Evolutionary conservation across 1,140 invertebrate genomes (phyloP).

Genomic region (Phymorhynchus buccinoides): DNA sequence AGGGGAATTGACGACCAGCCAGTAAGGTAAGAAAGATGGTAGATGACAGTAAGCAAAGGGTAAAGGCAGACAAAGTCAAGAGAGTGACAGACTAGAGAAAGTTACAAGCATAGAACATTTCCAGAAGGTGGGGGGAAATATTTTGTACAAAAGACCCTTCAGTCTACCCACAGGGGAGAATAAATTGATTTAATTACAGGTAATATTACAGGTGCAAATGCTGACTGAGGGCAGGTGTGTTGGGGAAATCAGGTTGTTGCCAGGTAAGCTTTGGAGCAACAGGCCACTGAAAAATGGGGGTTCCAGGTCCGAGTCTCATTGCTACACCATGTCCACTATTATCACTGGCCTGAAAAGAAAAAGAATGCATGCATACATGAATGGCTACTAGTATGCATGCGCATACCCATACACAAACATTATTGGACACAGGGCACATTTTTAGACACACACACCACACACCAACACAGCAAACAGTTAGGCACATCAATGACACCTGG

Average conservation of each 20-base stretch:
- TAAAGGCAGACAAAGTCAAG: background rate
- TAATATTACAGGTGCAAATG: constrained; percentile 14
- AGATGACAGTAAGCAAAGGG: background rate
- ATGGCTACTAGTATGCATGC: background rate
- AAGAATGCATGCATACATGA: background rate
- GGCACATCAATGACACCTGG: background rate
- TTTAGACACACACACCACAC: background rate
- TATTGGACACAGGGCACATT: background rate
- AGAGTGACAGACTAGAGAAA: background rate
- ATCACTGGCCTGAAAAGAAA: background rate
- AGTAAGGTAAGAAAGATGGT: background rate
- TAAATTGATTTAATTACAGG: background rate
- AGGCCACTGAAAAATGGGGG: background rate
- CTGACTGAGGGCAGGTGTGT: constrained; percentile 23
- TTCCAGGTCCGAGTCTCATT: constrained; percentile 16
- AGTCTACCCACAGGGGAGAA: background rate
- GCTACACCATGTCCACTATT: constrained; percentile 5
- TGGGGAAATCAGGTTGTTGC: background rate
- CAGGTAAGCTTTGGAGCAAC: background rate
- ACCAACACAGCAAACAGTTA: background rate
- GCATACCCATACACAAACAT: no score
- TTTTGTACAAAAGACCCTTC: no score
- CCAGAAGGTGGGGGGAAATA: no score
- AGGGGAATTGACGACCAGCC: no score
- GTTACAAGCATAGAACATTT: background rate